Evolutionary conservation across 1,140 invertebrate genomes (phyloP).

Genomic region (Scaptomyza montana): DNA sequence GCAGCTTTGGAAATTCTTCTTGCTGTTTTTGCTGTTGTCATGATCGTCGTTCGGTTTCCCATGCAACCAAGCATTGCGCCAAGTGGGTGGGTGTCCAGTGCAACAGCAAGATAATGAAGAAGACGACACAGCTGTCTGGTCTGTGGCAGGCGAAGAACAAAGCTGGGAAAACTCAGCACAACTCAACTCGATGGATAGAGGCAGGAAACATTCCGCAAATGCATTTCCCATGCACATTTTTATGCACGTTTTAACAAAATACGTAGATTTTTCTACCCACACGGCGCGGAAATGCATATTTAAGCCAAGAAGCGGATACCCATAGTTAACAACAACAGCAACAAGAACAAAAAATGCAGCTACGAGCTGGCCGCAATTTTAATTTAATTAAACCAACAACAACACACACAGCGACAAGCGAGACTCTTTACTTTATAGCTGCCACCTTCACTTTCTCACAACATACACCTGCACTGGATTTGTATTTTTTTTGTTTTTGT

Average conservation of each 20-base stretch:
- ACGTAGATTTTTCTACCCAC: background rate
- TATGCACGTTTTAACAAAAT: constrained; percentile 24
- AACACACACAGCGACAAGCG: constrained; percentile 5
- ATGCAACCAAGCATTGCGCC: constrained; percentile 54
- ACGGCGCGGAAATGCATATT: constrained; percentile 44
- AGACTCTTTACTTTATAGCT: constrained; percentile 12
- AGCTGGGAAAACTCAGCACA: constrained; percentile 45
- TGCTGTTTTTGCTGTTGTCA: background rate
- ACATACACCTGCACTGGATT: constrained; percentile 29
- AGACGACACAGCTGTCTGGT: constrained; percentile 28
- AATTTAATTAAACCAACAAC: constrained; percentile 49
- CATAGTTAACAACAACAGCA: constrained; percentile 21
- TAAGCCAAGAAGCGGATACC: constrained; percentile 33
- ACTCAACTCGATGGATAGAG: background rate
- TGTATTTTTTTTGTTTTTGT: constrained; percentile 7
- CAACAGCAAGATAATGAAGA: background rate
- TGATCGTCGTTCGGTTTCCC: constrained; percentile 43
- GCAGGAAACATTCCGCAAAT: constrained; percentile 57
- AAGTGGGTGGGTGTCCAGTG: constrained; percentile 32
- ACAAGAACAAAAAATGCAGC: constrained; percentile 12
- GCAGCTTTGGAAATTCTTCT: constrained; percentile 10
- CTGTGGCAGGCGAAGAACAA: constrained; percentile 35
- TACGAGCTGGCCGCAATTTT: constrained; percentile 39
- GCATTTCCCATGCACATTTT: constrained; percentile 63
- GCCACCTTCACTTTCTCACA: constrained; percentile 54